Evolutionary conservation across 2,113 vertebrate species (phyloP).

Genomic region (Sula dactylatra): DNA sequence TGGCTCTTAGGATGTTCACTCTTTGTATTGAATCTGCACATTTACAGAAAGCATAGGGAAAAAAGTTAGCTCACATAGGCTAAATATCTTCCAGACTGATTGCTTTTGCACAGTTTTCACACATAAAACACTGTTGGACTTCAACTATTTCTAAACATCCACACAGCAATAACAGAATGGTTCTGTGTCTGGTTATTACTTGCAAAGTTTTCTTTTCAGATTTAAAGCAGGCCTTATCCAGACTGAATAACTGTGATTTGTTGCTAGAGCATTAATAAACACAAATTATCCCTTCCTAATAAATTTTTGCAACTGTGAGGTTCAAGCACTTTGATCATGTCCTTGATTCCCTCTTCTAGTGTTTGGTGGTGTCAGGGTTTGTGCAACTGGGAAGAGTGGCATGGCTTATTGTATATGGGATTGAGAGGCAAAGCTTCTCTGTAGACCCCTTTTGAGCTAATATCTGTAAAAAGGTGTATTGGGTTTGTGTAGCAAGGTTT

Average conservation of each 20-base stretch:
- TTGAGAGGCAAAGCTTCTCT: background rate
- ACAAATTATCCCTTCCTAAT: background rate
- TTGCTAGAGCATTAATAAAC: background rate
- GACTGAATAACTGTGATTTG: background rate
- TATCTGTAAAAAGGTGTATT: background rate
- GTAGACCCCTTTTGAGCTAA: background rate
- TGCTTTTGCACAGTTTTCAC: background rate
- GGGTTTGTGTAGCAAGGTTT: no score
- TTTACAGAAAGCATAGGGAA: background rate
- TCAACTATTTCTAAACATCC: background rate
- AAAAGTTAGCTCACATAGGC: background rate
- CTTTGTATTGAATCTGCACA: background rate
- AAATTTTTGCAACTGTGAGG: accelerated
- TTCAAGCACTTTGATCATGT: background rate
- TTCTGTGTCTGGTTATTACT: background rate
- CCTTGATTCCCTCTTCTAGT: background rate
- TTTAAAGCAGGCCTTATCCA: background rate
- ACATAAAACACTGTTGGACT: background rate
- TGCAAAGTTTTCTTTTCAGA: background rate
- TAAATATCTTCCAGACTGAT: background rate
- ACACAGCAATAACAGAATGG: background rate
- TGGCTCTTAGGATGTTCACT: background rate
- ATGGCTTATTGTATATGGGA: background rate
- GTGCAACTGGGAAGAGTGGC: background rate
- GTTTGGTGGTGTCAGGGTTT: background rate